Conservation (phyloP, 2,888 invertebrate species). For the Apamea sordens region DNA sequence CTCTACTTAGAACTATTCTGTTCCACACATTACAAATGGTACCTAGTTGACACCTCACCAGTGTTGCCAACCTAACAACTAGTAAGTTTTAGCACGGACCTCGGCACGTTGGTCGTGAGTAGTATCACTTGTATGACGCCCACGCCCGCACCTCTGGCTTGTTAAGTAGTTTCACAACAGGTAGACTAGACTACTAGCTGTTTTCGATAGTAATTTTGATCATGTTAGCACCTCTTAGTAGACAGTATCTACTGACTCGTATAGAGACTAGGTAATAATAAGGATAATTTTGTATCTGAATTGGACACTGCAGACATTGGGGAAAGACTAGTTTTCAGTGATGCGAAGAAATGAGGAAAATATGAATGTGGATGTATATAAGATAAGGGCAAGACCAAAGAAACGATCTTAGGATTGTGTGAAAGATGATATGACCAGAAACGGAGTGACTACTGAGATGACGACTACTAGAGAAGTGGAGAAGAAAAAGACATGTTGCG, state of each 20-base stretch:
- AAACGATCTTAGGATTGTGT: too few relatives aligned
- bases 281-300: too few relatives aligned
- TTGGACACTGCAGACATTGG: too few relatives aligned
- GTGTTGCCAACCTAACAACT: conserved; percentile 12
- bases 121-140: conserved; percentile 39
- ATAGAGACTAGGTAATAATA: not conserved
- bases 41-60: not conserved
- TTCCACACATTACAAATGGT: conserved; percentile 2
- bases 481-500: too few relatives aligned
- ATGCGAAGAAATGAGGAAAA: too few relatives aligned
- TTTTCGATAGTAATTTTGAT: conserved; percentile 22
- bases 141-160: conserved; percentile 35
- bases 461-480: too few relatives aligned
- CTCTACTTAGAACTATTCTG: not conserved
- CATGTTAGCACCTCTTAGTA: conserved; percentile 12
- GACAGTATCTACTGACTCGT: not conserved
- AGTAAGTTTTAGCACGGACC: conserved; percentile 15
- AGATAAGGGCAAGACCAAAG: too few relatives aligned
- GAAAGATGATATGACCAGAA: too few relatives aligned
- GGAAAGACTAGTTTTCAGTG: too few relatives aligned
- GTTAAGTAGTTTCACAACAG: conserved; percentile 38
- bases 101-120: conserved; percentile 13
- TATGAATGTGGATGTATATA: too few relatives aligned
- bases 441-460: too few relatives aligned
- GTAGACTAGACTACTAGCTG: conserved; percentile 28